phyloP scores from a whole-genome alignment of 2,113 vertebrate species.

The Tachysurus fulvidraco region DNA sequence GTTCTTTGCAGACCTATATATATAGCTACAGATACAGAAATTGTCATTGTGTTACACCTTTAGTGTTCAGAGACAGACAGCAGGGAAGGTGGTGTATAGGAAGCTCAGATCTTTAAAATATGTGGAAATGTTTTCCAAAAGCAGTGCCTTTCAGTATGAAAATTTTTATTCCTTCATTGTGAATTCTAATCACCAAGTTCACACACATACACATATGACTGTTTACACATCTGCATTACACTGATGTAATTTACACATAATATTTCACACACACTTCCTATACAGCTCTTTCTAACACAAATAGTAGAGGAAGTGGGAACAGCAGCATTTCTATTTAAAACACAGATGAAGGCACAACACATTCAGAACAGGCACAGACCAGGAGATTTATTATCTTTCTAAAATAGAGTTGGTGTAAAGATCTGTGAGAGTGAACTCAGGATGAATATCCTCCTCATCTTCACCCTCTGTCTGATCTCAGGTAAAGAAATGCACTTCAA shows the following conservation, averaged over 20 bases:
- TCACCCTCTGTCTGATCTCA: slow-evolving; percentile 52
- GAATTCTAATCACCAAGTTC: no score
- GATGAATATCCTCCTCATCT: slow-evolving; percentile 19
- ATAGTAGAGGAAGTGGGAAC: background rate
- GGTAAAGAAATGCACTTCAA: slow-evolving; percentile 52
- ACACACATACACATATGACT: no score
- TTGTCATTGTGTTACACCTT: no score
- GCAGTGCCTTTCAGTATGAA: no score
- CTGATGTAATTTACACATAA: background rate
- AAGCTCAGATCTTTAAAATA: background rate
- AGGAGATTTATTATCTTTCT: no score
- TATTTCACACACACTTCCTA: background rate
- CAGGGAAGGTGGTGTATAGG: no score
- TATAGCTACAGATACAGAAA: no score
- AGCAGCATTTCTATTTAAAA: background rate
- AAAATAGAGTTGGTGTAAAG: no score
- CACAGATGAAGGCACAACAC: background rate
- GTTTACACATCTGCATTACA: background rate
- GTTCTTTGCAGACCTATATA: no score
- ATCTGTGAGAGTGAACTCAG: background rate
- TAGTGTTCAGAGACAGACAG: no score
- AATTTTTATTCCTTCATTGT: background rate
- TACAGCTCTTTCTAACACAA: background rate
- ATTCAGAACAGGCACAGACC: no score
- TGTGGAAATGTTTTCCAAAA: background rate